These are phyloP conservation scores for Chaetops frenatus DNA, from an alignment of 2,113 vertebrate species.

Conservation along the genomic window DNA sequence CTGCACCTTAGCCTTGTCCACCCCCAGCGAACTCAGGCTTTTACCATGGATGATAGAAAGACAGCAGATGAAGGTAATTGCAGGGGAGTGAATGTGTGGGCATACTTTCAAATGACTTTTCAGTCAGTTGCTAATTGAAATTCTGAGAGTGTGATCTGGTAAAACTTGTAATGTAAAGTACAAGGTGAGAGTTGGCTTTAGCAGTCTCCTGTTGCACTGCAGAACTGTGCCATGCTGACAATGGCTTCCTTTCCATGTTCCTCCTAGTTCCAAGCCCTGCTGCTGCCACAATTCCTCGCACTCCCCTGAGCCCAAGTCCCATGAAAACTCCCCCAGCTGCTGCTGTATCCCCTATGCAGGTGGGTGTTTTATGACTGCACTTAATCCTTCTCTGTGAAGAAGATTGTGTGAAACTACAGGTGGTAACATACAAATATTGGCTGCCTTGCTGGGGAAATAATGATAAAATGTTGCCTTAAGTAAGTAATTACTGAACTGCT, in stretches of 20 bases:
- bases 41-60: background rate
- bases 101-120: slow-evolving; percentile 3
- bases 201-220: background rate
- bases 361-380: slow-evolving; percentile 29
- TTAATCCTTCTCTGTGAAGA: background rate
- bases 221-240: background rate
- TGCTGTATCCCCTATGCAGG: slow-evolving; percentile 95
- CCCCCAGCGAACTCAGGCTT: background rate
- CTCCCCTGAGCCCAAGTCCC: slow-evolving; percentile 90
- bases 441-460: background rate
- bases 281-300: slow-evolving; percentile 83
- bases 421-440: background rate
- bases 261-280: slow-evolving; percentile 70
- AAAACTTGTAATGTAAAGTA: background rate
- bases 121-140: slow-evolving; percentile 23
- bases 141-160: background rate
- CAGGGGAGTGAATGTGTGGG: slow-evolving; percentile 7
- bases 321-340: slow-evolving; percentile 94
- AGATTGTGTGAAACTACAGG: background rate
- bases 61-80: slow-evolving; percentile 5
- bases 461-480: background rate
- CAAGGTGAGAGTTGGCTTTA: background rate
- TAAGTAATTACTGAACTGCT: background rate
- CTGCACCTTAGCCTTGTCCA: background rate
- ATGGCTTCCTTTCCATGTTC: background rate